Evolutionary conservation across 2,888 invertebrate genomes (phyloP), one percentile per base, ranked within the genome.

Genomic region (Cremastobaeus sp.): DNA sequence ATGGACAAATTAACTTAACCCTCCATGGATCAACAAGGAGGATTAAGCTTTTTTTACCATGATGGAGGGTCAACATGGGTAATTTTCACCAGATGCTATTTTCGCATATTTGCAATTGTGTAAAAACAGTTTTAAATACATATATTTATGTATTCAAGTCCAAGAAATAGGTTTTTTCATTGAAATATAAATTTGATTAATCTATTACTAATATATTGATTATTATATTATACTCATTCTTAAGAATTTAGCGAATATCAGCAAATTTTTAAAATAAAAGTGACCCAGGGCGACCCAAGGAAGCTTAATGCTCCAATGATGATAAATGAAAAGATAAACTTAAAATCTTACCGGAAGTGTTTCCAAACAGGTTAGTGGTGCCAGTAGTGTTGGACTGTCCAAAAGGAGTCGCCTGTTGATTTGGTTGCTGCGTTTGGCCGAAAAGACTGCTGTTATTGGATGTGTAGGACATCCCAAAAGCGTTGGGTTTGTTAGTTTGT

Each of bases 361-460:
- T 78, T 14, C 89, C 89, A 81, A 90, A 89, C 1, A 89, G 83
- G 48, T 87, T 85, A 9, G 89, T 85, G 32, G 84, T 88, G 0
- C 90, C 85, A n/a, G 88, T 89, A 15, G 90, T 89, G 81, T 90
- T 90, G 0, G 89, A 81, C 80, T 89, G 88, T 3, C 89, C 89
- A 81, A 90, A 90, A 4, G 89, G 88, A 25, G 88, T 84, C 15
- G 87, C 78, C 69, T 88, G 88, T 41, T 88, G 87, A 8, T 84
- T 78, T 1, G 86, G 76, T 54, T 86, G 88, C 43, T 86, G 86
- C 0, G 88, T 74, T 74, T 92, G 92, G 0, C 93, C 93, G 80
- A 94, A 94, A 3, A 93, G 86, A 0, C 91, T 90, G 0, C 90
- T 89, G 2, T 90, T 89, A 17, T 72, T 89, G 80, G 89, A 89